Evolutionary conservation across 2,113 vertebrate genomes (phyloP).

Genomic region (Phrynocephalus versicolor): DNA sequence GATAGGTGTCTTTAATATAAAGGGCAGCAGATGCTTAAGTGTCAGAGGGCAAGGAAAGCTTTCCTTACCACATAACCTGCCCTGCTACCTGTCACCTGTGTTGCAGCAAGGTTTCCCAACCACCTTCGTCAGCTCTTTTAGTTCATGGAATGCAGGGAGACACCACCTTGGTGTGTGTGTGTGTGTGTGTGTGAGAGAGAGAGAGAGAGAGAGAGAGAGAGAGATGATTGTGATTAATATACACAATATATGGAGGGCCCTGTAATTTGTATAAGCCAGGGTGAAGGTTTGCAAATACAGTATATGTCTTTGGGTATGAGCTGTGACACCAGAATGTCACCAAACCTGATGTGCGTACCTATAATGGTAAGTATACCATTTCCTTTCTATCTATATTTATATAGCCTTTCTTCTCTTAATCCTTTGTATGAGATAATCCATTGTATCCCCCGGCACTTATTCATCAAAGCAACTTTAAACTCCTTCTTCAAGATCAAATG

Average conservation of each 20-base stretch:
- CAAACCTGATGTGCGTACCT: neutral
- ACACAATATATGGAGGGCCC: neutral
- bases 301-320: neutral
- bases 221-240: neutral
- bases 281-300: neutral
- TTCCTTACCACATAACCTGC: no score
- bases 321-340: neutral
- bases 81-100: no score
- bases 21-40: no score
- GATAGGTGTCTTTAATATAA: no score
- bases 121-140: no score
- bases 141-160: no score
- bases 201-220: no score
- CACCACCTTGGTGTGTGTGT: no score
- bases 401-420: conserved; percentile 63
- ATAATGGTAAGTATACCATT: neutral
- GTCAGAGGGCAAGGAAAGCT: no score
- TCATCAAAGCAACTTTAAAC: conserved; percentile 76
- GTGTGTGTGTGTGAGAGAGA: no score
- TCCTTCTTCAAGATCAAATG: conserved; percentile 78
- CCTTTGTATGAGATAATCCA: conserved; percentile 74
- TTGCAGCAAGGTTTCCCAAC: no score
- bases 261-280: neutral
- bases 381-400: conserved; percentile 41
- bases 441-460: conserved; percentile 66